These are phyloP conservation scores for Lacerta viridis DNA, from an alignment of 2,797 vertebrate species.

Conservation along the genomic window DNA sequence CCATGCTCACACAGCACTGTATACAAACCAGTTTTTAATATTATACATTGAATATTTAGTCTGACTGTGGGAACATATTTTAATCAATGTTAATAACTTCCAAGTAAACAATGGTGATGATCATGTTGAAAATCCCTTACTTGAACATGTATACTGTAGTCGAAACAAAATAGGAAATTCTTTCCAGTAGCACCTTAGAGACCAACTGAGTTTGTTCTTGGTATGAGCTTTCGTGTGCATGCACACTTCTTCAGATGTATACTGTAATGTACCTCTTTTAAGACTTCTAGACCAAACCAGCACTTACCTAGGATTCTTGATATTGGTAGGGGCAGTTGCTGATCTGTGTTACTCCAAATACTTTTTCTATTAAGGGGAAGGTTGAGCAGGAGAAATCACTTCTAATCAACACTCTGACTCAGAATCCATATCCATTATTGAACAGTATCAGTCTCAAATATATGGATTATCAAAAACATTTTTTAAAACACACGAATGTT, in stretches of 20 bases:
- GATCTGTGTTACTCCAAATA: background rate
- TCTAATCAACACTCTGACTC: background rate
- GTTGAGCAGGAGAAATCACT: background rate
- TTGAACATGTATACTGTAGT: too few species aligned
- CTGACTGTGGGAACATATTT: background rate
- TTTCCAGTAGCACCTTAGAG: too few species aligned
- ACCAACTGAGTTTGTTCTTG: too few species aligned
- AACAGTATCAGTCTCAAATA: background rate
- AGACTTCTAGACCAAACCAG: background rate
- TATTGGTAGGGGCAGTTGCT: background rate
- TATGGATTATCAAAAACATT: conserved; percentile 35
- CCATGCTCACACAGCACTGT: too few species aligned
- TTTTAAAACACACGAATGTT: conserved; percentile 15
- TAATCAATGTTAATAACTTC: background rate
- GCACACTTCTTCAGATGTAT: too few species aligned
- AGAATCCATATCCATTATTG: background rate
- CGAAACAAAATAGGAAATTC: too few species aligned
- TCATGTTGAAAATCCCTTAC: background rate
- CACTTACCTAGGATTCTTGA: background rate
- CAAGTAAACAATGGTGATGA: background rate
- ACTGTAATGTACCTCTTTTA: background rate
- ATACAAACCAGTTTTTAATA: too few species aligned
- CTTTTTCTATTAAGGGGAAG: background rate
- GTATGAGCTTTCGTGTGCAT: too few species aligned
- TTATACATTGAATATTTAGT: background rate